Evolutionary conservation across 2,113 vertebrate genomes (phyloP).

Genomic region (Sturnus vulgaris): DNA sequence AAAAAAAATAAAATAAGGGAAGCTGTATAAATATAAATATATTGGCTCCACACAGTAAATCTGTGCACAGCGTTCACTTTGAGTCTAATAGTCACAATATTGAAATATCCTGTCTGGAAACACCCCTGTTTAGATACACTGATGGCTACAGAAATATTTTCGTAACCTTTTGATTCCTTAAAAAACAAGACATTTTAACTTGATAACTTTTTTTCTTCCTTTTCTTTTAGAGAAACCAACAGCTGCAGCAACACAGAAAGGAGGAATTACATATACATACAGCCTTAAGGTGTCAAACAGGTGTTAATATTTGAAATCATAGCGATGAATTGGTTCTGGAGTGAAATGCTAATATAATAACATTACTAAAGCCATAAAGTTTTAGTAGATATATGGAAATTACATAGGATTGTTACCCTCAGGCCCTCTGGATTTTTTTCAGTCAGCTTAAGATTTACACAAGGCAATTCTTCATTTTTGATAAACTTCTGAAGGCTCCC

Average conservation of each 20-base stretch:
- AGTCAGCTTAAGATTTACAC: conserved; percentile 83
- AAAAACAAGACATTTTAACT: background rate
- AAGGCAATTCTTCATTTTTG: conserved; percentile 86
- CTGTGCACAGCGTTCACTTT: background rate
- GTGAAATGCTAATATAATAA: conserved; percentile 68
- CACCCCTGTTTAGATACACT: background rate
- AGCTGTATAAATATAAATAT: background rate
- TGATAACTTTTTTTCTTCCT: background rate
- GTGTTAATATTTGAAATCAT: conserved; percentile 64
- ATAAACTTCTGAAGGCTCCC: conserved; percentile 87
- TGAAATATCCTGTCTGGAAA: background rate
- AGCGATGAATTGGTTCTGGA: conserved; percentile 55
- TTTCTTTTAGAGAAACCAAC: background rate
- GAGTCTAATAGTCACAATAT: background rate
- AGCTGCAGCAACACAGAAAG: background rate
- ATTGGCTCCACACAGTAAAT: background rate
- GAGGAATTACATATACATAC: background rate
- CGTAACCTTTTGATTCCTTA: background rate
- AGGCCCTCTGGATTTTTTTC: conserved; percentile 74
- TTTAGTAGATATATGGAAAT: conserved; percentile 78
- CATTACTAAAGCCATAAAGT: conserved; percentile 69
- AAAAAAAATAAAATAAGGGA: background rate
- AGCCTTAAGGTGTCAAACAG: conserved; percentile 59
- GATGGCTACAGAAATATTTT: background rate
- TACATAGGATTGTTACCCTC: conserved; percentile 73